Percentiles rank a stretch among this genome's conserved stretches.
These are phyloP conservation scores for Ptychobarbus kaznakovi DNA, from an alignment of 2,797 vertebrate genomes.

Conservation along the genomic window DNA sequence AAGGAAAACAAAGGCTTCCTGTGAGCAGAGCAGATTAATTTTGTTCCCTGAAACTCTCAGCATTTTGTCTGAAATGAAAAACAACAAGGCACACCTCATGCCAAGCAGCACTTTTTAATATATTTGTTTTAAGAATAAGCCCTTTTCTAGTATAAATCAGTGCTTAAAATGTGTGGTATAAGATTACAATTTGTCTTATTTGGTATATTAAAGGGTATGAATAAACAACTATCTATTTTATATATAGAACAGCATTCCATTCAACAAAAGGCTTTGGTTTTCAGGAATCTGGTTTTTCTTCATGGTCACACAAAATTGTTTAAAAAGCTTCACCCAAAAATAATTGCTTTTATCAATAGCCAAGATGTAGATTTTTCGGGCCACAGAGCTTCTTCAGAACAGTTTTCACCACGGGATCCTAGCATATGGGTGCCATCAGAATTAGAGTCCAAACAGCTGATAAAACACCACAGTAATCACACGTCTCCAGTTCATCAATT, in stretches of 20 bases:
- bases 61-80: neutral
- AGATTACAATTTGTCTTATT: neutral
- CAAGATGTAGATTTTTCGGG: too few relatives aligned
- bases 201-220: too few relatives aligned
- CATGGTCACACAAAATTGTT: neutral
- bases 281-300: neutral
- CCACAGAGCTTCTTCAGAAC: too few relatives aligned
- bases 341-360: too few relatives aligned
- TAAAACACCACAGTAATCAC: too few relatives aligned
- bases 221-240: neutral
- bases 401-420: neutral
- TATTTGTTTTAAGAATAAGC: too few relatives aligned
- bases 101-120: neutral
- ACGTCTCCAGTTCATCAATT: too few relatives aligned
- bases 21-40: neutral
- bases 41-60: neutral
- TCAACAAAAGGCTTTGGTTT: neutral
- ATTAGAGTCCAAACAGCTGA: too few relatives aligned
- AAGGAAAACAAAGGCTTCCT: constrained; percentile 26
- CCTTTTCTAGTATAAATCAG: too few relatives aligned
- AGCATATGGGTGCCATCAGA: too few relatives aligned
- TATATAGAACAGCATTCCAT: neutral
- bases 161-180: neutral
- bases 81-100: neutral
- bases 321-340: neutral